A percentile compares a stretch with the other conserved stretches of the same genome.
phyloP scores from a whole-genome alignment of 2,888 invertebrate genomes.

The Drosophila phalerata region DNA sequence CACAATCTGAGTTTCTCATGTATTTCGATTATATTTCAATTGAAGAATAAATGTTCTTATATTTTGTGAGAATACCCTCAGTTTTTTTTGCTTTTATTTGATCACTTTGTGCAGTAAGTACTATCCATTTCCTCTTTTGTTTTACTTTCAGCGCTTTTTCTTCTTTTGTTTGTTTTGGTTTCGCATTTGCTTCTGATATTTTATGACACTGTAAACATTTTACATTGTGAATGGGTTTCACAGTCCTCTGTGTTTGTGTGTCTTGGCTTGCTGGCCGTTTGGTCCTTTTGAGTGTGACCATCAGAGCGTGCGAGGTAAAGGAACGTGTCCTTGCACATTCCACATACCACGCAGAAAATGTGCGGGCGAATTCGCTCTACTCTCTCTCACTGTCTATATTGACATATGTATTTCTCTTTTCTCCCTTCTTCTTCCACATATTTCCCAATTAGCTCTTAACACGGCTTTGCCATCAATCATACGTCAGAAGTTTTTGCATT shows the following conservation, averaged over 20 bases:
- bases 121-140: constrained; percentile 46
- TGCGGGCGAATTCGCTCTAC: background rate
- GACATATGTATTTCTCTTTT: background rate
- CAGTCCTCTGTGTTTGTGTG: constrained; percentile 13
- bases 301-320: constrained; percentile 48
- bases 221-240: constrained; percentile 49
- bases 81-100: constrained; percentile 15
- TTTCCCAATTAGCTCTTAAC: constrained; percentile 17
- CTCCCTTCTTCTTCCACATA: background rate
- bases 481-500: constrained; percentile 54
- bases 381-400: background rate
- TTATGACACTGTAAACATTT: constrained; percentile 79
- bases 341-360: background rate
- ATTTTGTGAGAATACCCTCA: background rate
- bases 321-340: constrained; percentile 57
- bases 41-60: background rate
- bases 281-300: constrained; percentile 57
- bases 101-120: constrained; percentile 24
- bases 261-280: constrained; percentile 41
- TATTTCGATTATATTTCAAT: background rate
- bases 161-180: constrained; percentile 51
- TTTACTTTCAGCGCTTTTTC: constrained; percentile 16
- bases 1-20: background rate
- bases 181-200: constrained; percentile 69
- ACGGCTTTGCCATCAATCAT: constrained; percentile 52